These are phyloP conservation scores for Nymphalis polychloros DNA, from an alignment of 2,888 invertebrate genomes.

Conservation along the genomic window DNA sequence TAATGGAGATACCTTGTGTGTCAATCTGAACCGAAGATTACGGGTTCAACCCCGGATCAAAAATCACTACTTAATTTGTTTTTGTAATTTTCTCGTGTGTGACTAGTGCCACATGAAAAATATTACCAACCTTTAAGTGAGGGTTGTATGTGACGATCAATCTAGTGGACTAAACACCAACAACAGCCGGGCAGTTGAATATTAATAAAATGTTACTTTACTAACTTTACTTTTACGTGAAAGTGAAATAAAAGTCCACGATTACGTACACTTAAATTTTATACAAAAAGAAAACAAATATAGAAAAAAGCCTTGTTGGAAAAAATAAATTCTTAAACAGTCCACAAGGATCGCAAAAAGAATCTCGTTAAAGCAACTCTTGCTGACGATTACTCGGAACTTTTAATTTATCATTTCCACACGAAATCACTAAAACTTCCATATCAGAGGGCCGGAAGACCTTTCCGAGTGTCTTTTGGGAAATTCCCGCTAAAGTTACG, in stretches of 20 bases:
- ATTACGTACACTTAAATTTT: background rate
- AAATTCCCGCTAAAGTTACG: constrained; percentile 76
- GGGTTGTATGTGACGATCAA: no score
- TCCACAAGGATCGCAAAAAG: constrained; percentile 32
- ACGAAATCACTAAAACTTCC: constrained; percentile 62
- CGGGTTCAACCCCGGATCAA: background rate
- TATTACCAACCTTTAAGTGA: no score
- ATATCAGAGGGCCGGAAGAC: constrained; percentile 61
- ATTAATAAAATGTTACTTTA: no score
- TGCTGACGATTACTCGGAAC: constrained; percentile 55
- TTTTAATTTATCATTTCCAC: constrained; percentile 76
- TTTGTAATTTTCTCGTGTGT: no score
- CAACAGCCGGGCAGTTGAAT: no score
- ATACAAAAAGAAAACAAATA: background rate
- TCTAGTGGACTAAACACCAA: no score
- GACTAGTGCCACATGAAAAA: no score
- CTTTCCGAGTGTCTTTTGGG: constrained; percentile 73
- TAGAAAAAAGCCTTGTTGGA: background rate
- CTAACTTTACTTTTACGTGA: no score
- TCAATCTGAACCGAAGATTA: background rate
- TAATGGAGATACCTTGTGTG: background rate
- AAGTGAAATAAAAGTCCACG: background rate
- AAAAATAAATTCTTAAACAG: constrained; percentile 17
- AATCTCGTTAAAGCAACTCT: constrained; percentile 55
- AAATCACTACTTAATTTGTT: no score